phyloP scores from a whole-genome alignment of 2,797 vertebrate species.

The Erpetoichthys calabaricus region DNA sequence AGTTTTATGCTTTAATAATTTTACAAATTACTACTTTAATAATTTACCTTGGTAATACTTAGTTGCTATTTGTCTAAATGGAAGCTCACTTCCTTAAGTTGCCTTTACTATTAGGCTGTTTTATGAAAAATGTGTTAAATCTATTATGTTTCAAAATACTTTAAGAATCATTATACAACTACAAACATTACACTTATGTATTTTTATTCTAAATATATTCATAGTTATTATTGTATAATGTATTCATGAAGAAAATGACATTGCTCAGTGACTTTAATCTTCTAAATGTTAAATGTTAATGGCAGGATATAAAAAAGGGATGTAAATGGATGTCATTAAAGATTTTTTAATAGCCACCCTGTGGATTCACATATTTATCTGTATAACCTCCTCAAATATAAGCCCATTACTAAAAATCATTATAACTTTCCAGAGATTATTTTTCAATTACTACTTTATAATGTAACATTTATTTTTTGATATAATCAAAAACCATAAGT shows the following conservation, averaged over 20 bases:
- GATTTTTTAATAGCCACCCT: background rate
- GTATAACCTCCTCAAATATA: background rate
- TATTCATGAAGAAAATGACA: slow-evolving; percentile 2
- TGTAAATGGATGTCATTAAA: background rate
- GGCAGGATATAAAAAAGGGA: background rate
- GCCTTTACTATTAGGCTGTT: too few species aligned
- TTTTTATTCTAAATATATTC: background rate
- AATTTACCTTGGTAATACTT: too few species aligned
- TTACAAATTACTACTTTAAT: too few species aligned
- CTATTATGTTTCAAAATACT: too few species aligned
- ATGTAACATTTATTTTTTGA: background rate
- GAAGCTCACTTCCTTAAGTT: too few species aligned
- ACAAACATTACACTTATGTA: too few species aligned
- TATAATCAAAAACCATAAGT: slow-evolving; percentile 2
- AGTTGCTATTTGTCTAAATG: too few species aligned
- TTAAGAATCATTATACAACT: too few species aligned
- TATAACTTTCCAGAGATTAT: slow-evolving; percentile 2
- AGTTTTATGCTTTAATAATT: too few species aligned
- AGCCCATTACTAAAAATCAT: slow-evolving; percentile 1
- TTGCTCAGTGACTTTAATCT: slow-evolving; percentile 5
- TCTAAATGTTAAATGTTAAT: background rate
- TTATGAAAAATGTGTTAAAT: too few species aligned
- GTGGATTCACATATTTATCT: background rate
- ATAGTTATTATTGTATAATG: slow-evolving; percentile 15
- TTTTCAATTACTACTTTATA: slow-evolving; percentile 1